phyloP scores from a whole-genome alignment of 2,888 invertebrate genomes.

The Trichogramma evanescens region DNA sequence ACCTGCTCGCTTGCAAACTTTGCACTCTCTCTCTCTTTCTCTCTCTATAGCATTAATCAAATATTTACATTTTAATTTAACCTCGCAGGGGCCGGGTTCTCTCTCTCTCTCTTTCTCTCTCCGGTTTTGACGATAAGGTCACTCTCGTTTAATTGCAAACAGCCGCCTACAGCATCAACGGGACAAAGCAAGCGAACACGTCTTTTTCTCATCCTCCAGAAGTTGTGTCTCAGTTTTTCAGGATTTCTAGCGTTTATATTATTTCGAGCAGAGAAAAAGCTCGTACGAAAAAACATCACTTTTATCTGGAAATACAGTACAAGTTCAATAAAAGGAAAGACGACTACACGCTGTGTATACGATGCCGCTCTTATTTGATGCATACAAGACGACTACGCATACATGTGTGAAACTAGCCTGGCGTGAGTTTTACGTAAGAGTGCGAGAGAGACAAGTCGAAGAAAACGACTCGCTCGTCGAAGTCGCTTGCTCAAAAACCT shows the following conservation, averaged over 20 bases:
- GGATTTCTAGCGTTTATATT: too few relatives aligned
- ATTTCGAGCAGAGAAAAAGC: too few relatives aligned
- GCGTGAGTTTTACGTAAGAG: constrained; percentile 6
- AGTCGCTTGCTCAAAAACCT: neutral
- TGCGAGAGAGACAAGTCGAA: neutral
- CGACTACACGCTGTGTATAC: neutral
- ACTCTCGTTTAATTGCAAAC: constrained; percentile 41
- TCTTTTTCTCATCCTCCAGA: neutral
- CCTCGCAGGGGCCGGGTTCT: neutral
- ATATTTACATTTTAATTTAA: constrained; percentile 47
- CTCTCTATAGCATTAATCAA: constrained; percentile 43
- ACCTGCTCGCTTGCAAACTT: constrained; percentile 35
- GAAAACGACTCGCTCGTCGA: neutral
- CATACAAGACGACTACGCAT: too few relatives aligned
- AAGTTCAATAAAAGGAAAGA: constrained; percentile 4
- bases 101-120: constrained; percentile 19
- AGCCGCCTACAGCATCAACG: constrained; percentile 33
- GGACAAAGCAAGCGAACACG: constrained; percentile 2
- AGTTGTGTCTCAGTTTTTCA: too few relatives aligned
- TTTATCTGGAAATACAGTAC: too few relatives aligned
- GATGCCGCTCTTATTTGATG: neutral
- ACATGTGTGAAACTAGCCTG: too few relatives aligned
- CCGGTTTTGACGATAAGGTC: constrained; percentile 32
- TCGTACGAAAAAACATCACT: too few relatives aligned
- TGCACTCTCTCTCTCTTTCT: too few relatives aligned